These are phyloP conservation scores for Zaprionus taronus DNA, from an alignment of 1,140 invertebrate genomes.

Conservation along the genomic window DNA sequence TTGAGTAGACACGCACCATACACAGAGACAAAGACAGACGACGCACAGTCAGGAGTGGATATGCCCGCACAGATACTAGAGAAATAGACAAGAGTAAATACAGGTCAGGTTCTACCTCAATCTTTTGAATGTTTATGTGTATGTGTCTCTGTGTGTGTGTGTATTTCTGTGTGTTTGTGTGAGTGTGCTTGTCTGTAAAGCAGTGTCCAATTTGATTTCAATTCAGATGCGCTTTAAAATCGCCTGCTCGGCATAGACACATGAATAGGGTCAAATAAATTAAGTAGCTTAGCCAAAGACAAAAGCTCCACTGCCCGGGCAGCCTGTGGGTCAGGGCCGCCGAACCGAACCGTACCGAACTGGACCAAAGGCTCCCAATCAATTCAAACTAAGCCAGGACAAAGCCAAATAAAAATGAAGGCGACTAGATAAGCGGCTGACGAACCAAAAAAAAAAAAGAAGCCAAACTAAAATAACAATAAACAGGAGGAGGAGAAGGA, in stretches of 20 bases:
- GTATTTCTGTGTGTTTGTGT: background rate
- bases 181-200: background rate
- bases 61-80: constrained; percentile 12
- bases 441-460: constrained; percentile 9
- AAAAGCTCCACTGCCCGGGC: constrained; percentile 53
- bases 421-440: constrained; percentile 45
- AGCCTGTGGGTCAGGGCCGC: constrained; percentile 30
- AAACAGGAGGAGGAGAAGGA: constrained; percentile 48
- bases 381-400: constrained; percentile 55
- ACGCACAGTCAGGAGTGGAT: background rate
- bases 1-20: constrained; percentile 5
- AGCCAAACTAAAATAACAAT: constrained; percentile 13
- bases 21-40: constrained; percentile 8
- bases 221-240: constrained; percentile 57
- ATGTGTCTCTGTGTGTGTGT: background rate
- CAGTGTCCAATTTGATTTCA: constrained; percentile 65
- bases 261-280: constrained; percentile 69
- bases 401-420: constrained; percentile 51
- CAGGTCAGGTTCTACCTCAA: constrained; percentile 37
- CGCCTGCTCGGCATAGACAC: constrained; percentile 20
- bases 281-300: constrained; percentile 74
- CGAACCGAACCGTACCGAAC: background rate
- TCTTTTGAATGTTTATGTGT: constrained; percentile 11
- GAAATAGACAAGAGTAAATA: constrained; percentile 33
- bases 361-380: constrained; percentile 39